A percentile compares a stretch with the other conserved stretches of the same genome.
Evolutionary conservation across 2,888 invertebrate genomes (phyloP).

Genomic region (Eristalis arbustorum): DNA sequence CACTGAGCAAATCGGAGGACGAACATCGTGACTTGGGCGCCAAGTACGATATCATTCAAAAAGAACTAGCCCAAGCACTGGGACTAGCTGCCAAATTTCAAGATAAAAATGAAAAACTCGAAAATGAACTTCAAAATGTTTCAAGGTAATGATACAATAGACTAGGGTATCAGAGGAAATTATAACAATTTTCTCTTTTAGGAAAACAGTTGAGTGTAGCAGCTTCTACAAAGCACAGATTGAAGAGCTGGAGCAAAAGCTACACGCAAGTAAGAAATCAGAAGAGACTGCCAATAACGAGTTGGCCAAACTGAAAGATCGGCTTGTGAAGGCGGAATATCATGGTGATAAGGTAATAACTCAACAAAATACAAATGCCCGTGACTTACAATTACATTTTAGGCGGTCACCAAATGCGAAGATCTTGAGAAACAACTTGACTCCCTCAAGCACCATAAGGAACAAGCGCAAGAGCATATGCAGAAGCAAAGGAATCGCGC

Average conservation of each 20-base stretch:
- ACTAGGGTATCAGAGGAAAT: not conserved
- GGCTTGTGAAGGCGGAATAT: constrained; percentile 79
- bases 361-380: not conserved
- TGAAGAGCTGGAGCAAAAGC: constrained; percentile 79
- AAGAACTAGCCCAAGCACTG: constrained; percentile 87
- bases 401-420: constrained; percentile 81
- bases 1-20: constrained; percentile 75
- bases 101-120: constrained; percentile 83
- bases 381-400: not conserved
- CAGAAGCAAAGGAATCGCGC: constrained; percentile 81
- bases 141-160: constrained; percentile 70
- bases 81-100: constrained; percentile 86
- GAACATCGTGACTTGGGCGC: constrained; percentile 78
- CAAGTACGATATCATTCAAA: constrained; percentile 84
- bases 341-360: constrained; percentile 81
- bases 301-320: constrained; percentile 80
- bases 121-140: constrained; percentile 80
- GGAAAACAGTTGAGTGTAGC: constrained; percentile 78
- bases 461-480: constrained; percentile 81
- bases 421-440: constrained; percentile 84
- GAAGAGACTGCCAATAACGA: constrained; percentile 78
- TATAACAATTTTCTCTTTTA: constrained; percentile 72
- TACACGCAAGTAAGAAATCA: constrained; percentile 76
- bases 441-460: constrained; percentile 81
- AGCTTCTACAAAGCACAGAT: constrained; percentile 78